phyloP scores from a whole-genome alignment of 92 coral and sea anemone genomes.

The Phenganax stokvisi region DNA sequence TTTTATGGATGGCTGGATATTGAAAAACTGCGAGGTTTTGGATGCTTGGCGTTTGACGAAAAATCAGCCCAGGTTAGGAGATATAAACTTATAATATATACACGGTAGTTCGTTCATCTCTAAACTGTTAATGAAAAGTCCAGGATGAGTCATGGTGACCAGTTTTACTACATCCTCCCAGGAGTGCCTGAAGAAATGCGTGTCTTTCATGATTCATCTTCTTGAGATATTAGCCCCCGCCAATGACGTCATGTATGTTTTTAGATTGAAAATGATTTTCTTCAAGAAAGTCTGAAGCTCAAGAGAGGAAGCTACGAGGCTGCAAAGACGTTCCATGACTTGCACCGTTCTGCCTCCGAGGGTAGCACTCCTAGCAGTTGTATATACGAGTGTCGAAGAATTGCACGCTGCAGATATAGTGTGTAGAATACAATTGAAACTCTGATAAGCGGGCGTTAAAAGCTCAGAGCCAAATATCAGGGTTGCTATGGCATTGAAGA shows the following conservation, averaged over 20 bases:
- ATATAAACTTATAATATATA: background rate
- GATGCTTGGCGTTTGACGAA: slow-evolving; percentile 32
- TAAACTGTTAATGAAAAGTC: background rate
- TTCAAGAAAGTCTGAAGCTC: background rate
- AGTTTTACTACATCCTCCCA: background rate
- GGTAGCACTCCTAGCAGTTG: background rate
- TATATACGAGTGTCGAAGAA: background rate
- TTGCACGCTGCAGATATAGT: background rate
- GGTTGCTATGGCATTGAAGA: background rate
- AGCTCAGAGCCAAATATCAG: background rate
- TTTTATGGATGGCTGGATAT: slow-evolving; percentile 17
- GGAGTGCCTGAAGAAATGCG: background rate
- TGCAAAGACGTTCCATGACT: background rate
- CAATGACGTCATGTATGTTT: background rate
- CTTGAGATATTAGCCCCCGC: background rate
- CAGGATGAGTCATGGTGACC: background rate
- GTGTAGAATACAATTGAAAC: background rate
- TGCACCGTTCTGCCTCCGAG: background rate
- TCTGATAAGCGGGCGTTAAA: background rate
- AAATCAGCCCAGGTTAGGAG: slow-evolving; percentile 14
- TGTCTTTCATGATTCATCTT: background rate
- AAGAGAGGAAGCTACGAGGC: background rate
- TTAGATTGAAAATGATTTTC: slow-evolving; percentile 18
- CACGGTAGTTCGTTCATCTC: background rate
- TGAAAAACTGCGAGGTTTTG: slow-evolving; percentile 15